These are phyloP conservation scores for Sialia sialis DNA, from an alignment of 2,113 vertebrate genomes.

Conservation along the genomic window DNA sequence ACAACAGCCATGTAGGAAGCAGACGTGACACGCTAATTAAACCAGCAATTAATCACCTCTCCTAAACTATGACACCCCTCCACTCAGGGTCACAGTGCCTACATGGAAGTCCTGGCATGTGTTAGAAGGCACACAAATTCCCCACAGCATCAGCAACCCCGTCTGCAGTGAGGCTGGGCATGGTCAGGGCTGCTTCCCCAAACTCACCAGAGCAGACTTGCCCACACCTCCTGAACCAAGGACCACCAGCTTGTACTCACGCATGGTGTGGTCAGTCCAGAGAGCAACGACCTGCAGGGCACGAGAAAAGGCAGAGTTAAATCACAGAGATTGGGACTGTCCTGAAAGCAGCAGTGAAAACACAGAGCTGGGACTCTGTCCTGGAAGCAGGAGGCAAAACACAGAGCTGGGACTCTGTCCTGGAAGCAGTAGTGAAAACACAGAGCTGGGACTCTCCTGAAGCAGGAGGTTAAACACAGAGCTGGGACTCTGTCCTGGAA, in stretches of 20 bases:
- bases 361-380: too few species aligned
- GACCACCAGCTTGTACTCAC: constrained; percentile 99
- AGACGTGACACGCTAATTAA: not conserved
- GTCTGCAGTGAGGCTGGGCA: rapidly evolving
- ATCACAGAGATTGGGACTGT: too few species aligned
- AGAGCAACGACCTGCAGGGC: constrained; percentile 77
- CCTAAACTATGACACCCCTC: not conserved
- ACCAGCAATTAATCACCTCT: not conserved
- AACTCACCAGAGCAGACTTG: constrained; percentile 98
- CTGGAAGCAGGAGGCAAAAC: not conserved
- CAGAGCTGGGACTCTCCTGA: too few species aligned
- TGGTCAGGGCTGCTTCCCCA: not conserved
- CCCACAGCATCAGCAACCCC: rapidly evolving
- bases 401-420: too few species aligned
- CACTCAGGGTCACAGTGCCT: not conserved
- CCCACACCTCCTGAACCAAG: constrained; percentile 99
- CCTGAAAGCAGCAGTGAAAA: not conserved
- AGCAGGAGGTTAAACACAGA: too few species aligned
- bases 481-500: too few species aligned
- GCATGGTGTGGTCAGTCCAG: constrained; percentile 91
- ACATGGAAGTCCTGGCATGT: rapidly evolving
- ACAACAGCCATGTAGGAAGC: not conserved
- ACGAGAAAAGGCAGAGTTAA: not conserved
- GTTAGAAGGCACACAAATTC: rapidly evolving
- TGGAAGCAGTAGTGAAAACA: too few species aligned